A percentile compares a stretch with the other conserved stretches of the same genome.
These are phyloP conservation scores for Macheiramphus alcinus DNA, from an alignment of 2,113 vertebrate genomes.

Conservation along the genomic window DNA sequence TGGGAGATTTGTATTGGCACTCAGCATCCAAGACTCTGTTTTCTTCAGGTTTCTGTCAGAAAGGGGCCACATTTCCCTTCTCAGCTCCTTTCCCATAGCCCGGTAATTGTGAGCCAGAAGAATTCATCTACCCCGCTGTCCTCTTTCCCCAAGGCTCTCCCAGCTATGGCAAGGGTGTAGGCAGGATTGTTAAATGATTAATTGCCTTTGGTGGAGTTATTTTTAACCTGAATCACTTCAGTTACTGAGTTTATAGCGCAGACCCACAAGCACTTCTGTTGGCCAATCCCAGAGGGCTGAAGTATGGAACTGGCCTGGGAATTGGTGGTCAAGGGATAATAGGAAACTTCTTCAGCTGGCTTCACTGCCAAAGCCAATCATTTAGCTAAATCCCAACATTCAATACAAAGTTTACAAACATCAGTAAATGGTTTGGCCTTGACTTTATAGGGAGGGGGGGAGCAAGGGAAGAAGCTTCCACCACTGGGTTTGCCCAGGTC, in stretches of 20 bases:
- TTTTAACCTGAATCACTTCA: constrained; percentile 43
- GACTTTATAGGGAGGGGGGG: neutral
- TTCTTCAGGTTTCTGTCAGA: constrained; percentile 25
- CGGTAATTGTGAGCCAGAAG: constrained; percentile 1
- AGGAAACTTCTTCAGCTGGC: constrained; percentile 3
- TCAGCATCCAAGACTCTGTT: neutral
- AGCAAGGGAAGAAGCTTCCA: neutral
- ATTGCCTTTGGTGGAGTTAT: constrained; percentile 37
- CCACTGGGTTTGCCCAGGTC: neutral
- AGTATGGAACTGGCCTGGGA: constrained; percentile 8
- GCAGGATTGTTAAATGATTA: constrained; percentile 35
- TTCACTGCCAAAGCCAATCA: neutral
- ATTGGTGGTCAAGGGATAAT: constrained; percentile 20
- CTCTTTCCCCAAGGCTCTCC: constrained; percentile 31
- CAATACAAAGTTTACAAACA: constrained; percentile 15
- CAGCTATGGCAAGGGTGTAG: neutral
- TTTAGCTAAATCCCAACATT: neutral
- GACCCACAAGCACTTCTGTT: neutral
- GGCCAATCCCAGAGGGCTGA: constrained; percentile 7
- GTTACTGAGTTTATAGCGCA: neutral
- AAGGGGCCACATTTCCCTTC: constrained; percentile 8
- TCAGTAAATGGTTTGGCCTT: constrained; percentile 6
- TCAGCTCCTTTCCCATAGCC: constrained; percentile 19
- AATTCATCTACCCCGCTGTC: constrained; percentile 42
- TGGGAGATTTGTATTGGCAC: neutral